Evolutionary conservation across 92 coral and sea anemone species (phyloP), one percentile per base, ranked within the genome.

Genomic region (Paragorgia papillata): DNA sequence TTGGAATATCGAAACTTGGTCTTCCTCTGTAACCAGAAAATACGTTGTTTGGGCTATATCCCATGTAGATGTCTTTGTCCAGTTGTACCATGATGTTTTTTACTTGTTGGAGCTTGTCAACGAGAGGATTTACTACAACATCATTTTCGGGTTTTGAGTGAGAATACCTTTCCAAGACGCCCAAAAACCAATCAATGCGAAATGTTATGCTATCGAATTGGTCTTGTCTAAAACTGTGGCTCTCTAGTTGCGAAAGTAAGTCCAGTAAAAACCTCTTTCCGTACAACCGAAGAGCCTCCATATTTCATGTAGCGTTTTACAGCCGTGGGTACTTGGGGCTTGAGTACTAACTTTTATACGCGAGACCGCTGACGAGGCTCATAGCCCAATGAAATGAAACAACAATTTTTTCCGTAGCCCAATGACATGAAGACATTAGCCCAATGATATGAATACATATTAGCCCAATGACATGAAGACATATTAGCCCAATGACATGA

Each of bases 1-100:
- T 73, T 7, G 88, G 26, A 24, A 84, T 60, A 66, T 34, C 56
- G 55, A 69, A 79, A 26, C 55, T 70, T 37, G 88, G 88, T 63
- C 88, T 32, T 71, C 88, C 88, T 49, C 85, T 65, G 35, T 57
- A 39, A 7, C 88, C 88, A 80, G 37, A 12, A 40, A 58, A 37
- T 65, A 73, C 62, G 44, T 50, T 78, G 58, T 64, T 51, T 12
- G 82, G 64, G 28, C 75, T 64, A 57, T 78, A 78, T 29, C 75
- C 76, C 62, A 64, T 41, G 62, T 43, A 64, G 39, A 78, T 78
- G 63, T 78, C 75, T 48, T 51, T 64, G 50, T 78, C 82, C 29
- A 78, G 82, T 40, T 78, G 63, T 32, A 78, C 62, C 76, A 78
- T 78, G 33, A 78, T 78, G 58, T 43, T 29, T 62, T 64, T 62